phyloP scores from a whole-genome alignment of 2,888 invertebrate species.

The Linyphia triangularis region DNA sequence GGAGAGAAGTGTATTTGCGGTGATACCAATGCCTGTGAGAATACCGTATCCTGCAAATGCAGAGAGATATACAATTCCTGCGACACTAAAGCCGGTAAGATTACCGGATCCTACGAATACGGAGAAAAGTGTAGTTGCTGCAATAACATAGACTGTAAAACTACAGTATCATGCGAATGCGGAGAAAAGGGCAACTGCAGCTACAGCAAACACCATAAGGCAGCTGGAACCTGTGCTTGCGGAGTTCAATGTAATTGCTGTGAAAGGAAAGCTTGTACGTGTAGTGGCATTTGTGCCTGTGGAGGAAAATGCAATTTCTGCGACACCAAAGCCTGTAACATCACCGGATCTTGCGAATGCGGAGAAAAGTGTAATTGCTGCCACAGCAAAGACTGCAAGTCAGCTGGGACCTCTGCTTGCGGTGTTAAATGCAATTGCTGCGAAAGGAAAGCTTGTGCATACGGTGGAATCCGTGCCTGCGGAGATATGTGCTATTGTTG shows the following conservation, averaged over 20 bases:
- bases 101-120: too few species aligned
- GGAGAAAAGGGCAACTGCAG: slow-evolving; percentile 1
- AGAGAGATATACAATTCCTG: too few species aligned
- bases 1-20: too few species aligned
- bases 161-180: too few species aligned
- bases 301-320: background rate
- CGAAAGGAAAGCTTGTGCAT: background rate
- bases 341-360: background rate
- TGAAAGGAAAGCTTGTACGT: background rate
- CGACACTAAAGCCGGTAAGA: too few species aligned
- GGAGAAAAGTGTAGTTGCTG: too few species aligned
- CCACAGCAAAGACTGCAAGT: background rate
- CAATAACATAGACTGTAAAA: too few species aligned
- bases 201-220: too few species aligned
- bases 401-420: background rate
- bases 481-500: too few species aligned
- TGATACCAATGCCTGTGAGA: too few species aligned
- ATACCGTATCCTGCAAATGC: too few species aligned
- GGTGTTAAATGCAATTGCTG: slow-evolving; percentile 24
- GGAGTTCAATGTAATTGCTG: background rate
- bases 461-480: background rate
- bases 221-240: background rate
- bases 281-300: background rate
- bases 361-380: background rate
- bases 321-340: background rate